Evolutionary conservation across 2,797 vertebrate species (phyloP).

Genomic region (Acrocephalus scirpaceus): DNA sequence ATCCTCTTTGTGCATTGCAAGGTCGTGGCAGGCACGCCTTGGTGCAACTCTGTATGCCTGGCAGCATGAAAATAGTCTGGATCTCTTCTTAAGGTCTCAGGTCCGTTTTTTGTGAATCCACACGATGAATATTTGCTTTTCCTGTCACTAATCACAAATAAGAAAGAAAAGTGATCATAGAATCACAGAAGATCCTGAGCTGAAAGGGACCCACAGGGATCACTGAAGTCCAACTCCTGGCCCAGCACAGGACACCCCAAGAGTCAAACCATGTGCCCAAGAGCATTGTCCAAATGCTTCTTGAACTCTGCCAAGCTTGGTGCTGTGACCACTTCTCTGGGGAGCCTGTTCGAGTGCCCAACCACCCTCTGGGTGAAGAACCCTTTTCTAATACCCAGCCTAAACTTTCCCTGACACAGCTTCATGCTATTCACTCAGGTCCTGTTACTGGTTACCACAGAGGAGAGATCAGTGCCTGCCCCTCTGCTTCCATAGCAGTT

Average conservation of each 20-base stretch:
- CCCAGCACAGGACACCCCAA: neutral
- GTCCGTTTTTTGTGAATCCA: neutral
- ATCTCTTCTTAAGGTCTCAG: neutral
- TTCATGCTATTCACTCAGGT: fast-evolving
- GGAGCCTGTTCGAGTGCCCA: neutral
- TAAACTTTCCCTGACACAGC: neutral
- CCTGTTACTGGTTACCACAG: neutral
- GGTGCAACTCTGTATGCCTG: neutral
- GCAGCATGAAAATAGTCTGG: neutral
- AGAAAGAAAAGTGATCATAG: neutral
- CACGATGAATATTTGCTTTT: neutral
- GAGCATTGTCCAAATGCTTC: neutral
- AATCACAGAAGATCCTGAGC: neutral
- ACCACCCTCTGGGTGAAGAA: neutral
- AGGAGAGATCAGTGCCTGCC: neutral
- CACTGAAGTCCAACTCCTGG: neutral
- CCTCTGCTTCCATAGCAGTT: neutral
- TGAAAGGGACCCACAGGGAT: neutral
- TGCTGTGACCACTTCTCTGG: neutral
- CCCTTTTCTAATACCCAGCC: neutral
- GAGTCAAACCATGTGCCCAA: neutral
- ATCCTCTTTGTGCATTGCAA: neutral
- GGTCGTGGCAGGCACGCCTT: neutral
- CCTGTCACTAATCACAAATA: neutral
- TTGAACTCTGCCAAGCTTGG: neutral